Evolutionary conservation across 2,888 invertebrate genomes (phyloP), one percentile per base, ranked within the genome.

Genomic region (Micropterix aruncella): DNA sequence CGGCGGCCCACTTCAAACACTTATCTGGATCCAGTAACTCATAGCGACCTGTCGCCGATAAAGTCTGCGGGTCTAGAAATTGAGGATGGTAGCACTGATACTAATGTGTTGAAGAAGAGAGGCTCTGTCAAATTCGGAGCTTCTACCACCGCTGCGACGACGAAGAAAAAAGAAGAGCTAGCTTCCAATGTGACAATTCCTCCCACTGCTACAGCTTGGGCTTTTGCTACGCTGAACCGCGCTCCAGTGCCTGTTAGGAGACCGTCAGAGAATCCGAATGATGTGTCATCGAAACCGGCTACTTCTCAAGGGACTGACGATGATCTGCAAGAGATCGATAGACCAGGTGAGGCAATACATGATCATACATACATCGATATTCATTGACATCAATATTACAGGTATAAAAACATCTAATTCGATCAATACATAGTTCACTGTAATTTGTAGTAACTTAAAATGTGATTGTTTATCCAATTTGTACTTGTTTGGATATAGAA

Each of bases 191-290:
- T 69, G 51, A 66, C 67, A 49, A 67, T 73, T 47, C 73, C 73
- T 9, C 67, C 70, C 3, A 66, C 71, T 1, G 59, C 70, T 3
- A 66, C 70, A 2, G 73, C 70, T 1, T 73, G 73, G 73, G 70
- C 73, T 1, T 53, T 74, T 27, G 72, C 70, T 2, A 65, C 70
- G 43, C 53, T 73, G 38, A 64, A 63, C 37, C 65, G 65, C 43
- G 62, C 69, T 2, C 69, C 70, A 5, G 27, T 27, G 5, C 27
- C 27, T 27, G 12, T 27, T 5, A 27, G 27, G 12, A 5, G 27
- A 27, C 27, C 27, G 27, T 27, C 27, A 7, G 27, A 27, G 5
- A 27, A 27, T 27, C 7, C 27, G 27, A 27, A 5, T 5, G 27
- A 27, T 7, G 27, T 27, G 7, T 27, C 27, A 12, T 5, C 27